phyloP scores from a whole-genome alignment of 2,113 vertebrate species.

The Hippocampus zosterae region DNA sequence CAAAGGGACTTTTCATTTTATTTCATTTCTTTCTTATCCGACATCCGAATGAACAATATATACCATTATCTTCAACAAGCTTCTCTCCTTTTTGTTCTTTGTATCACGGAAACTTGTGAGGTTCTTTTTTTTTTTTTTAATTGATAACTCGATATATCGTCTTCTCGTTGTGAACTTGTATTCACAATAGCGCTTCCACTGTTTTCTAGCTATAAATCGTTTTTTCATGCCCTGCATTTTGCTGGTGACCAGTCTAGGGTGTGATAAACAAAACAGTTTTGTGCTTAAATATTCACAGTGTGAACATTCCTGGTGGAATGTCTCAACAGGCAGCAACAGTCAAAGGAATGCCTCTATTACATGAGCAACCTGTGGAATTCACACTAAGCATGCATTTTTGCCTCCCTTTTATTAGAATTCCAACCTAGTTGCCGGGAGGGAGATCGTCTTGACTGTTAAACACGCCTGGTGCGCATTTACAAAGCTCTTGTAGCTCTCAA shows the following conservation, averaged over 20 bases:
- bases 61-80: slow-evolving; percentile 12
- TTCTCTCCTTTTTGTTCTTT: slow-evolving; percentile 2
- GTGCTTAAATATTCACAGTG: slow-evolving; percentile 20
- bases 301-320: slow-evolving; percentile 18
- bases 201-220: not conserved
- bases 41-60: slow-evolving; percentile 22
- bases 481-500: slow-evolving; percentile 26
- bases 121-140: not conserved
- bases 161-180: not conserved
- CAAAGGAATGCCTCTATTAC: slow-evolving; percentile 3
- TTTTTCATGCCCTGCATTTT: not conserved
- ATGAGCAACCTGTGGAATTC: slow-evolving; percentile 14
- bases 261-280: not conserved
- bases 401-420: not conserved
- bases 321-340: slow-evolving; percentile 10
- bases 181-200: not conserved
- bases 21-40: slow-evolving; percentile 34
- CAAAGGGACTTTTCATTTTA: slow-evolving; percentile 24
- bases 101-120: slow-evolving; percentile 6
- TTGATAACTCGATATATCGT: not conserved
- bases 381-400: not conserved
- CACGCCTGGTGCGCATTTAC: slow-evolving; percentile 26
- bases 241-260: not conserved
- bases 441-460: slow-evolving; percentile 23
- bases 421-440: not conserved